Evolutionary conservation across 2,113 vertebrate genomes (phyloP).

Genomic region (Danio rerio): GRCz12tu NC_133176.1:8931501-8932000

Average conservation of each 20-base stretch:
- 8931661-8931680: neutral
- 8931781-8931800: too few species aligned
- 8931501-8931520: slow-evolving; percentile 24
- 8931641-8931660: slow-evolving; percentile 28
- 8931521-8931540: slow-evolving; percentile 28
- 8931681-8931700: neutral
- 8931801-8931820: too few species aligned
- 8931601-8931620: slow-evolving; percentile 46
- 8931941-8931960: too few species aligned
- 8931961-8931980: too few species aligned
- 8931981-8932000: too few species aligned
- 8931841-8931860: too few species aligned
- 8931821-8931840: too few species aligned
- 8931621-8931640: slow-evolving; percentile 16
- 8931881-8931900: too few species aligned
- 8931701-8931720: slow-evolving; percentile 69
- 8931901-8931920: neutral
- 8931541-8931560: slow-evolving; percentile 32
- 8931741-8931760: too few species aligned
- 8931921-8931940: too few species aligned
- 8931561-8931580: slow-evolving; percentile 43
- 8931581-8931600: slow-evolving; percentile 39
- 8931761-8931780: too few species aligned
- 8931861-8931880: too few species aligned
- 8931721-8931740: slow-evolving; percentile 38